Percentiles rank a stretch among this genome's conserved stretches.
These are phyloP conservation scores for Brachypodius melanocephalos DNA, from an alignment of 2,113 vertebrate genomes.

Conservation along the genomic window DNA sequence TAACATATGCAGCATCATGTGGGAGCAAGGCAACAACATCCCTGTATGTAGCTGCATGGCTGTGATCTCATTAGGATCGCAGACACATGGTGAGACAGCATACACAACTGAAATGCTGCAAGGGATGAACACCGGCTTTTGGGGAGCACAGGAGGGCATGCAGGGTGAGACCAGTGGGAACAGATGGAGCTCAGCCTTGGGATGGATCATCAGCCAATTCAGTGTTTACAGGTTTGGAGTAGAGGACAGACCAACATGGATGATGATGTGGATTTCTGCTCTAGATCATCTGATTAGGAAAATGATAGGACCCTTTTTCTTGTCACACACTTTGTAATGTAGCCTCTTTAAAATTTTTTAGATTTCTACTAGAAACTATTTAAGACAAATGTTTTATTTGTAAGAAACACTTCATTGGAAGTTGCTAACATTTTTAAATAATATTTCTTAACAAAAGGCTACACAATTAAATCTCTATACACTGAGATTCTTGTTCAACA, in stretches of 20 bases:
- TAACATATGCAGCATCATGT: background rate
- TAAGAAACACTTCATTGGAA: background rate
- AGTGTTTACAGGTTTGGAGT: background rate
- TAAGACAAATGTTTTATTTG: background rate
- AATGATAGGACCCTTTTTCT: background rate
- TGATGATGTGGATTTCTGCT: background rate
- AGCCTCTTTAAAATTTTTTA: background rate
- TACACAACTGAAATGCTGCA: background rate
- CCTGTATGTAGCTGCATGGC: background rate
- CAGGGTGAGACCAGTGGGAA: background rate
- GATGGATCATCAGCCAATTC: background rate
- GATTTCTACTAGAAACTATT: background rate
- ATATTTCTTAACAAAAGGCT: background rate
- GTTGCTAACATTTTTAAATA: background rate
- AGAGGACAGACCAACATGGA: background rate
- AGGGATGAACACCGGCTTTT: background rate
- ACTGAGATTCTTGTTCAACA: background rate
- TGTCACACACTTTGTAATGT: background rate
- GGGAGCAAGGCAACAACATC: background rate
- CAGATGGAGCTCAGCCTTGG: background rate
- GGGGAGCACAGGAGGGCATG: background rate
- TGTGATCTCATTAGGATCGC: background rate
- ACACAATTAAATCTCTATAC: background rate
- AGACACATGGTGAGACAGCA: fast-evolving
- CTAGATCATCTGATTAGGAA: background rate